A percentile compares a stretch with the other conserved stretches of the same genome.
Conservation (phyloP, 53 echinoderm and acorn worm species). For the Hippasteria phrygiana region DNA sequence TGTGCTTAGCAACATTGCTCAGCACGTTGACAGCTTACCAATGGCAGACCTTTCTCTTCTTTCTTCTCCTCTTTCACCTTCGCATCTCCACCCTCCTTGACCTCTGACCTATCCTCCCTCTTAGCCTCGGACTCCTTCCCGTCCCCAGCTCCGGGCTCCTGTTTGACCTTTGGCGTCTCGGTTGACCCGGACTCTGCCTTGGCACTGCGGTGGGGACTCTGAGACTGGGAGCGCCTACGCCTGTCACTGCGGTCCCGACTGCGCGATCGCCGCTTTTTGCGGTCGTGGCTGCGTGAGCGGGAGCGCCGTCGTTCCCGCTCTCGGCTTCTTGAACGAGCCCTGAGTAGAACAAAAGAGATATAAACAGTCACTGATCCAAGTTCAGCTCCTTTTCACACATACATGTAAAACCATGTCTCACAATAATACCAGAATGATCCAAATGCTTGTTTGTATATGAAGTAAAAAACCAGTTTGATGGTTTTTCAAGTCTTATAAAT, state of each 20-base stretch:
- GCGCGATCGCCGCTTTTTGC: constrained; percentile 65
- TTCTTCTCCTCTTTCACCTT: constrained; percentile 79
- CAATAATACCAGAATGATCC: no score
- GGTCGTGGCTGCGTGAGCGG: constrained; percentile 69
- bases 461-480: no score
- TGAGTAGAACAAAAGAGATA: background rate
- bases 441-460: no score
- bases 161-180: constrained; percentile 47
- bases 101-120: constrained; percentile 66
- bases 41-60: constrained; percentile 77
- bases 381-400: background rate
- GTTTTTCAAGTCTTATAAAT: no score
- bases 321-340: constrained; percentile 61
- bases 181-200: background rate
- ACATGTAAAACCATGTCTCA: no score
- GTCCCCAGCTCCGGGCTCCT: constrained; percentile 19
- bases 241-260: constrained; percentile 63
- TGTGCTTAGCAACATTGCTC: no score
- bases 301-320: constrained; percentile 61
- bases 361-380: background rate
- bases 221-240: constrained; percentile 50
- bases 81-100: constrained; percentile 55
- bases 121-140: constrained; percentile 47
- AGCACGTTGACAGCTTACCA: constrained; percentile 62
- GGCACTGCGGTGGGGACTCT: constrained; percentile 31